Conservation (phyloP, 2,888 invertebrate species). For the Flexamia atlantica region DNA sequence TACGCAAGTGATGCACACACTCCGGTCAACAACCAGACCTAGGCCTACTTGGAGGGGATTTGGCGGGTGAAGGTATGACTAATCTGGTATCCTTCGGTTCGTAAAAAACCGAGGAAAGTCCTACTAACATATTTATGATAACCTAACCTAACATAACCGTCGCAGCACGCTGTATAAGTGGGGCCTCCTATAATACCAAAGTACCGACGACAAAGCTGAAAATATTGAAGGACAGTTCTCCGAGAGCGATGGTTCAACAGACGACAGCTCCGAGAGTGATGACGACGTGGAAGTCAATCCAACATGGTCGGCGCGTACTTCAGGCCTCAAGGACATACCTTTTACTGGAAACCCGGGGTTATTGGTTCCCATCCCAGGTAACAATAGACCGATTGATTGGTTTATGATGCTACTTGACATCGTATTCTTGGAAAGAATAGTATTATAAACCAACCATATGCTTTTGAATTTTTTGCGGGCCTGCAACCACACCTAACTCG, state of each 20-base stretch:
- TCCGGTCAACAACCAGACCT: no score
- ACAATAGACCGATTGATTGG: slow-evolving; percentile 37
- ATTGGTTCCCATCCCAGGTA: background rate
- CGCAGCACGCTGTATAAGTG: no score
- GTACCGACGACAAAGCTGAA: background rate
- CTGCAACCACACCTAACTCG: background rate
- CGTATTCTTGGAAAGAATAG: background rate
- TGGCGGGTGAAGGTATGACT: no score
- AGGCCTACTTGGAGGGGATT: no score
- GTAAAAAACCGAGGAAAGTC: no score
- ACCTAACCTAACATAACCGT: no score
- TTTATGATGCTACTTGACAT: slow-evolving; percentile 13
- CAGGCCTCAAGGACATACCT: background rate
- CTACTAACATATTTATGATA: no score
- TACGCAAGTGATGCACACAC: no score
- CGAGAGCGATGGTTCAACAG: slow-evolving; percentile 1
- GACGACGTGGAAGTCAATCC: background rate
- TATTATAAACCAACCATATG: background rate
- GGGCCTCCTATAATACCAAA: no score
- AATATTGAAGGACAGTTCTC: no score
- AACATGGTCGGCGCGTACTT: background rate
- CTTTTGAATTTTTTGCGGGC: slow-evolving; percentile 33
- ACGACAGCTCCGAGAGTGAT: slow-evolving; percentile 22
- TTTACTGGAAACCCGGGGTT: slow-evolving; percentile 7
- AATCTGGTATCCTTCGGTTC: no score